Evolutionary conservation across 1,140 invertebrate species (phyloP), one percentile per base, ranked within the genome.

Genomic region (Hormaphis cornu): DNA sequence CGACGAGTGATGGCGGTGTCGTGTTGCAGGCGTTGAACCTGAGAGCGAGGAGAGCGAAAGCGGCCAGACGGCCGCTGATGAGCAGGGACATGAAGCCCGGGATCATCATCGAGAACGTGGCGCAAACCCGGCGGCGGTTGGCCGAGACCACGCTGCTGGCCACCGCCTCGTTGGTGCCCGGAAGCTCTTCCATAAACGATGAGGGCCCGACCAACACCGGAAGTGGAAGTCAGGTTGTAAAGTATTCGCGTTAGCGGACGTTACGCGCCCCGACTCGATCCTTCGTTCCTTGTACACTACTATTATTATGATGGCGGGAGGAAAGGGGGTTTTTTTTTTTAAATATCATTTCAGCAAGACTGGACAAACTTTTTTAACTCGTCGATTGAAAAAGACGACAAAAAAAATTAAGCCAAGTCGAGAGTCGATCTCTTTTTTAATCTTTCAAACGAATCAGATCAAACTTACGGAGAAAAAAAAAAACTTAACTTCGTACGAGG

Each of bases 61-160:
- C 86, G 30, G 86, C 85, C 33, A 83, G 88, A 72, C 89, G 89
- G 77, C 86, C 88, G 5, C 83, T 87, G 72, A 79, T 86, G 71
- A 81, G 84, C 48, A 66, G 61, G 16, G 85, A 89, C 61, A 85
- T 87, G 69, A 87, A 86, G 71, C 87, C 87, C 1, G 88, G 88
- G 30, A 88, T 89, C 75, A 89, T 93, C 72, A 93, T 93, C 77
- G 90, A 93, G 79, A 94, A 94, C 78, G 83, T 93, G 58, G 87
- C 89, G 40, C 88, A 89, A 75, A 91, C 89, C 1, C 80, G 86
- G 70, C 81, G 88, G 73, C 82, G 93, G 74, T 88, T 89, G 28
- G 90, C 93, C 78, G 93, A 90, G 50, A 85, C 88, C 10, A 77
- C 91, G 53, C 85, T 87, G 69, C 83, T 84, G 10, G 76, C 63